Percentiles rank a stretch among this genome's conserved stretches.
Evolutionary conservation across 1,140 invertebrate genomes (phyloP).

Genomic region (Colletes latitarsis): DNA sequence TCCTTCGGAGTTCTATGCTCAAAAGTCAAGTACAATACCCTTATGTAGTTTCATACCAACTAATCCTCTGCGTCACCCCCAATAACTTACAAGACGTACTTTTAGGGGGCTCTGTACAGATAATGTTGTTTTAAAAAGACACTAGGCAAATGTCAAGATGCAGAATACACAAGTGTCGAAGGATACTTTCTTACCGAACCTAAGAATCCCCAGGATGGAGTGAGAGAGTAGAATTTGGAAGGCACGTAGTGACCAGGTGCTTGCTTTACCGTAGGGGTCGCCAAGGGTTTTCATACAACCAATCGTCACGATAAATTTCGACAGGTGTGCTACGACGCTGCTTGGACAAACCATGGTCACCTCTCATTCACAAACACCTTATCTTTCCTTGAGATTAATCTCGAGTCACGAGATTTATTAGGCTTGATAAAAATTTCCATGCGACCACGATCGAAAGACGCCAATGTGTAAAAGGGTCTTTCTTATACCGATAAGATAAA

Average conservation of each 20-base stretch:
- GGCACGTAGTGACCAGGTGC: slow-evolving; percentile 72
- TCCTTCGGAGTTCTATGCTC: slow-evolving; percentile 24
- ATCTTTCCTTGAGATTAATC: slow-evolving; percentile 12
- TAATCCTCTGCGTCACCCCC: slow-evolving; percentile 38
- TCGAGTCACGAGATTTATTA: not conserved
- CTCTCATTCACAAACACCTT: not conserved
- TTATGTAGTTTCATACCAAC: slow-evolving; percentile 55
- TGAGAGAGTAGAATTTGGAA: slow-evolving; percentile 75
- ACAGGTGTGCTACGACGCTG: slow-evolving; percentile 73
- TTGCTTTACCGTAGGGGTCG: slow-evolving; percentile 60
- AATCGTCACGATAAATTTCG: slow-evolving; percentile 75
- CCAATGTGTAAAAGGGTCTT: not conserved
- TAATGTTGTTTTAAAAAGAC: slow-evolving; percentile 29
- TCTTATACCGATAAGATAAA: not conserved
- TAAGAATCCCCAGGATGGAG: slow-evolving; percentile 74
- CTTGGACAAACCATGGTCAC: slow-evolving; percentile 73
- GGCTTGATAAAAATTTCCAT: slow-evolving; percentile 14
- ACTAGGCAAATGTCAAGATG: slow-evolving; percentile 25
- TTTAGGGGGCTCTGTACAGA: slow-evolving; percentile 46
- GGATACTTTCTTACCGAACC: slow-evolving; percentile 72
- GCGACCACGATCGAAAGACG: not conserved
- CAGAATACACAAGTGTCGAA: slow-evolving; percentile 11
- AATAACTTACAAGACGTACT: slow-evolving; percentile 50
- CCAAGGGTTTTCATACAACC: slow-evolving; percentile 72
- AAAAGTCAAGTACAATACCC: slow-evolving; percentile 50